Percentiles rank a stretch among this genome's conserved stretches.
phyloP scores from a whole-genome alignment of 2,888 invertebrate species.

The Siphlonurus alternatus region DNA sequence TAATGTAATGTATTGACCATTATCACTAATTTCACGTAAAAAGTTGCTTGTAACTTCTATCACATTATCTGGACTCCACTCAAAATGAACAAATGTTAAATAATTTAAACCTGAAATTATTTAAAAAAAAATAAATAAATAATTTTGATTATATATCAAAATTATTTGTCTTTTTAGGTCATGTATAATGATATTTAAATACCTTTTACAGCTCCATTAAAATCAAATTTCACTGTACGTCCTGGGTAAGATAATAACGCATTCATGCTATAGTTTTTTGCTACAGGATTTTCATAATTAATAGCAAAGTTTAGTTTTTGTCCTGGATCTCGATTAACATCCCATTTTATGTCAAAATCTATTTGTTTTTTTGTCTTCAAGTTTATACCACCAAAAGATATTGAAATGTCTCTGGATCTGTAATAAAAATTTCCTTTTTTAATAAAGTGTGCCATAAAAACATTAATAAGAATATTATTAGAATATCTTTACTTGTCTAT shows the following conservation, averaged over 20 bases:
- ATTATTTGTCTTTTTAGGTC: not conserved
- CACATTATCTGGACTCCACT: conserved; percentile 50
- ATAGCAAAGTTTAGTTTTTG: conserved; percentile 46
- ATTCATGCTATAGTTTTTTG: conserved; percentile 43
- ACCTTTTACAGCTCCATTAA: conserved; percentile 40
- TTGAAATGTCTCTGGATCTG: conserved; percentile 56
- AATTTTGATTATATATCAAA: conserved; percentile 19
- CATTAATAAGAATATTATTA: too few relatives aligned
- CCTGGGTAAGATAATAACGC: conserved; percentile 58
- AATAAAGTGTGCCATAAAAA: too few relatives aligned
- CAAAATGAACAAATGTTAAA: conserved; percentile 18
- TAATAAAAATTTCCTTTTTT: too few relatives aligned
- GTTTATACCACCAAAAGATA: conserved; percentile 44
- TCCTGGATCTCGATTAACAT: conserved; percentile 67
- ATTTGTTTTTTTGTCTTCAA: conserved; percentile 43
- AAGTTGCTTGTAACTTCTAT: conserved; percentile 31
- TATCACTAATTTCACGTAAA: not conserved
- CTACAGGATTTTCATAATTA: conserved; percentile 40
- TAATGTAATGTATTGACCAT: conserved; percentile 18
- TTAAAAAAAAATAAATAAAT: conserved; percentile 16
- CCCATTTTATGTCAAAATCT: conserved; percentile 64
- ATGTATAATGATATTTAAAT: conserved; percentile 11
- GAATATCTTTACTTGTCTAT: conserved; percentile 54
- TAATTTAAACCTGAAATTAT: conserved; percentile 13
- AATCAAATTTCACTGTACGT: conserved; percentile 48